These are phyloP conservation scores for Orthosia cruda DNA, from an alignment of 2,888 invertebrate genomes.

Conservation along the genomic window DNA sequence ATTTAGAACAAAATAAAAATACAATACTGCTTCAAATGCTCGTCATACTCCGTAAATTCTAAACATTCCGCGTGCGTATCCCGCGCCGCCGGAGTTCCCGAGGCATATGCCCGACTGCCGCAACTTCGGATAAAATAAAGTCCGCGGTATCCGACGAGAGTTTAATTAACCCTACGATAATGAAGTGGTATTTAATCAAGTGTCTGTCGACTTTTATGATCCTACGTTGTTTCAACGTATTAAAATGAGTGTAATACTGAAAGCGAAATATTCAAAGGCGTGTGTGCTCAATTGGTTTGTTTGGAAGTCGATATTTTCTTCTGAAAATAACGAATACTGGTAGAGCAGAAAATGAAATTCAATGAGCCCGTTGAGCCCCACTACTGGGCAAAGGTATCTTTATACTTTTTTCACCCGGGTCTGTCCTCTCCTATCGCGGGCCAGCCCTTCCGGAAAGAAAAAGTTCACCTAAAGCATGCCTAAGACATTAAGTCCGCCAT, in stretches of 20 bases:
- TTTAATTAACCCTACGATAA: constrained; percentile 62
- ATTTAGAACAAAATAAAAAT: background rate
- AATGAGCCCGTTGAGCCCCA: too few species aligned
- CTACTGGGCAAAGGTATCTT: too few species aligned
- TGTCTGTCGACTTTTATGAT: constrained; percentile 9
- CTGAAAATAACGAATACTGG: background rate
- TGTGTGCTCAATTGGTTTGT: background rate
- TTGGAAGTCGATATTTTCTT: background rate
- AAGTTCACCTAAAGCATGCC: too few species aligned
- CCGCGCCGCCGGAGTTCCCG: background rate
- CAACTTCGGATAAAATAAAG: constrained; percentile 46
- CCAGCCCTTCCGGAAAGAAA: too few species aligned
- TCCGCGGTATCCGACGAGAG: constrained; percentile 49
- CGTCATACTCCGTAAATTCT: background rate
- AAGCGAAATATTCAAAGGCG: background rate
- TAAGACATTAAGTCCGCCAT: too few species aligned
- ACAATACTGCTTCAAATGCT: too few species aligned
- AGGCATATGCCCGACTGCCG: background rate
- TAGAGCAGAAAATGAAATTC: background rate
- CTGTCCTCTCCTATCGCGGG: too few species aligned
- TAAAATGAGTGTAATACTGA: background rate
- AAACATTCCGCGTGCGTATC: background rate
- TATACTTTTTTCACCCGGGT: too few species aligned
- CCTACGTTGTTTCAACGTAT: background rate
- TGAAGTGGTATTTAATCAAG: constrained; percentile 61